A percentile compares a stretch with the other conserved stretches of the same genome.
These are phyloP conservation scores for Hemicordylus capensis DNA, from an alignment of 2,113 vertebrate genomes.

Conservation along the genomic window DNA sequence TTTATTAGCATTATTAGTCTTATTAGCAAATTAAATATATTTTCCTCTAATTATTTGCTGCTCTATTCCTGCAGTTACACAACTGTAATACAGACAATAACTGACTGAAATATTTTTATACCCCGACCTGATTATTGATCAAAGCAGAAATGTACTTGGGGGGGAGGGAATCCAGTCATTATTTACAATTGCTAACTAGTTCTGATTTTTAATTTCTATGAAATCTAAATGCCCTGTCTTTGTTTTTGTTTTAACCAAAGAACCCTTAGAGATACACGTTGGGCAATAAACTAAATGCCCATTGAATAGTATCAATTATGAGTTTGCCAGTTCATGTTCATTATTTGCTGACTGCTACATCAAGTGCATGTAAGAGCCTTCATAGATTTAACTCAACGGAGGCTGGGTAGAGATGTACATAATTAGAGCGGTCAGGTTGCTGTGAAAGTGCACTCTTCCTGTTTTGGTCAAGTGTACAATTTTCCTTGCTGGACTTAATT, in stretches of 20 bases:
- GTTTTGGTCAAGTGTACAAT: not conserved
- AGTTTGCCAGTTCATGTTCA: not conserved
- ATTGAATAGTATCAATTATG: not conserved
- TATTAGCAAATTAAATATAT: not conserved
- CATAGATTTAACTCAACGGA: not conserved
- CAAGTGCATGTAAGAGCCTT: not conserved
- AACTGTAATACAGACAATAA: not conserved
- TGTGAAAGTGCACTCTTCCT: no score
- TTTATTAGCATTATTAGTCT: no score
- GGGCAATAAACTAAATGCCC: not conserved
- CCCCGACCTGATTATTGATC: not conserved
- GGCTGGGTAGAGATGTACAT: not conserved
- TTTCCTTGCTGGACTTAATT: not conserved
- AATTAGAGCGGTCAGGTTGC: not conserved
- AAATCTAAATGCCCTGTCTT: not conserved
- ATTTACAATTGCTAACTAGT: not conserved
- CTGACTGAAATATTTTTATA: not conserved
- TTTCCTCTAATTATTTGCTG: conserved; percentile 13
- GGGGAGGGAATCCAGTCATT: not conserved
- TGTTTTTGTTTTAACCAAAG: not conserved
- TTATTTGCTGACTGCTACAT: not conserved
- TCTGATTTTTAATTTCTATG: not conserved
- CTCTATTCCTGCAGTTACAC: conserved; percentile 17
- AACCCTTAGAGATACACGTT: not conserved
- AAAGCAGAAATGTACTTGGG: conserved; percentile 30